phyloP scores from a whole-genome alignment of 92 coral and sea anemone species.

The Porites lobata region DNA sequence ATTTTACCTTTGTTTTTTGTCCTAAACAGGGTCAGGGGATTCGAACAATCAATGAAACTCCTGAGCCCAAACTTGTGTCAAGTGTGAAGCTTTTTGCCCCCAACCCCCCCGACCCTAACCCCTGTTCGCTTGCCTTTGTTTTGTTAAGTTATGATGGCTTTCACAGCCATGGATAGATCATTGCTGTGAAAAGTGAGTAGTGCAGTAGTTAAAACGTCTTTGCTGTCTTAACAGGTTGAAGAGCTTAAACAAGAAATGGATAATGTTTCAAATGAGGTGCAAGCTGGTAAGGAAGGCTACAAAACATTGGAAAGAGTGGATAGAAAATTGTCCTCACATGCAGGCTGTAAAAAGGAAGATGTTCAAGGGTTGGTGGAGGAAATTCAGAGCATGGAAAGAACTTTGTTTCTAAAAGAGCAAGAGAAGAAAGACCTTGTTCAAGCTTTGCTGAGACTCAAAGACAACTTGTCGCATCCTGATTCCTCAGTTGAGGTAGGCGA shows the following conservation, averaged over 20 bases:
- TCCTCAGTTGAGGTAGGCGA: slow-evolving; percentile 10
- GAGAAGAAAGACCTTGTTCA: slow-evolving; percentile 73
- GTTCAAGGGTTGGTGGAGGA: slow-evolving; percentile 75
- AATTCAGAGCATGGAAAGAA: slow-evolving; percentile 66
- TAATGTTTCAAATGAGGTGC: slow-evolving; percentile 86
- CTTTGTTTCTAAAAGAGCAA: slow-evolving; percentile 74
- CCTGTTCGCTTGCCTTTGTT: no score
- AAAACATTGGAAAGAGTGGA: slow-evolving; percentile 85
- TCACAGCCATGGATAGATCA: neutral
- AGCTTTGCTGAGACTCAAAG: slow-evolving; percentile 58
- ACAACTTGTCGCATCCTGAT: slow-evolving; percentile 33
- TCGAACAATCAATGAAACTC: no score
- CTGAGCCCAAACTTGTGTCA: no score
- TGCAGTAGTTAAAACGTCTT: neutral
- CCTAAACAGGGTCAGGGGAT: no score
- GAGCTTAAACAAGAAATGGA: slow-evolving; percentile 88
- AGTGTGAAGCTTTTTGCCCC: no score
- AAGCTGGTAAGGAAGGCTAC: slow-evolving; percentile 79
- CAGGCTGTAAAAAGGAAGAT: slow-evolving; percentile 60
- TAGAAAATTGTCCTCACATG: slow-evolving; percentile 71
- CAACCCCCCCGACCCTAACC: no score
- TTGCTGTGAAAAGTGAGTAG: neutral
- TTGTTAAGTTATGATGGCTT: no score
- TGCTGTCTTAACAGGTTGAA: slow-evolving; percentile 73
- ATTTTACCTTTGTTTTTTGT: no score